phyloP scores from a whole-genome alignment of 92 coral and sea anemone genomes.

The Bergia puertoricense region DNA sequence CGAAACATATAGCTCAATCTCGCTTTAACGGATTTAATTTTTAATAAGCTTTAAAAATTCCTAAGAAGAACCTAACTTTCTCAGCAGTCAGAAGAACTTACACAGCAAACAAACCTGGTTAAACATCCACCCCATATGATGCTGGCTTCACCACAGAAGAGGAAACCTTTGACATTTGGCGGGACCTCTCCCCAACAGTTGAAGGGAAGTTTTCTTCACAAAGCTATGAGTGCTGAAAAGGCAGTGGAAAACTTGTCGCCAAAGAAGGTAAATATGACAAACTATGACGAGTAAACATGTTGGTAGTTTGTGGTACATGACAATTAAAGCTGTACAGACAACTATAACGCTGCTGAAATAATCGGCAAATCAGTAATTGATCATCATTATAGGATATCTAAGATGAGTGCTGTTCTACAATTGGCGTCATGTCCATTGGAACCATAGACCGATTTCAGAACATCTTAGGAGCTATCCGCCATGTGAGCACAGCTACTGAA shows the following conservation, averaged over 20 bases:
- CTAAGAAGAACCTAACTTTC: neutral
- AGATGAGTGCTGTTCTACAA: no score
- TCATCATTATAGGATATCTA: no score
- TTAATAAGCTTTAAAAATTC: neutral
- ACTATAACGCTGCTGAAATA: no score
- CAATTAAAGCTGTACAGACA: no score
- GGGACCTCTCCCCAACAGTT: slow-evolving; percentile 82
- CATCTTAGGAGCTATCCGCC: no score
- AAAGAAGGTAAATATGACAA: slow-evolving; percentile 59
- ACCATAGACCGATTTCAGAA: no score
- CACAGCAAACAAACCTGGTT: slow-evolving; percentile 48
- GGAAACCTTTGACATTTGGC: slow-evolving; percentile 61
- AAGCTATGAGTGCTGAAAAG: slow-evolving; percentile 79
- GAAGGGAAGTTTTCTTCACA: slow-evolving; percentile 95
- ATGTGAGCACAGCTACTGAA: no score
- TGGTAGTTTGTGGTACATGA: neutral
- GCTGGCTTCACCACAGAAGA: slow-evolving; percentile 84
- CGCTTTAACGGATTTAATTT: neutral
- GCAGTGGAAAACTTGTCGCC: slow-evolving; percentile 81
- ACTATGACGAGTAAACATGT: neutral
- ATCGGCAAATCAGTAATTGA: no score
- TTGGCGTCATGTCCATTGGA: no score
- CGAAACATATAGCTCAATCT: neutral
- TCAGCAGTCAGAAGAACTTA: slow-evolving; percentile 53
- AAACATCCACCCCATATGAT: slow-evolving; percentile 70